Base-by-base conservation (phyloP, 35 echinoderm and acorn worm species). In the Heliocidaris erythrogramma region DNA sequence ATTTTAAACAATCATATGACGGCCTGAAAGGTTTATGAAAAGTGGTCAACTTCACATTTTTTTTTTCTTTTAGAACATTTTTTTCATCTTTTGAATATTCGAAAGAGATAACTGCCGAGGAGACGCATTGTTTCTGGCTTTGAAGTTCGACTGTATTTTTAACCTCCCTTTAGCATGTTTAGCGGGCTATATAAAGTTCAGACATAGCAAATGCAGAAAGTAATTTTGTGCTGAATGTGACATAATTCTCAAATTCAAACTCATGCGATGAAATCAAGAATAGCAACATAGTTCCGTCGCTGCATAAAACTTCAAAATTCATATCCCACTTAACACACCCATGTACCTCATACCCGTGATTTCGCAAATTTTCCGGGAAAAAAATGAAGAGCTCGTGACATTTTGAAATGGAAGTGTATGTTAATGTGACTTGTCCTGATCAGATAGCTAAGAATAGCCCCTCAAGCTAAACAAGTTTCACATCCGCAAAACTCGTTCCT, bases 371-470 rank as follows among this genome's bases (percentile, higher is more conserved):
- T 78, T 78, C 8, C 27, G 65, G 65, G 65, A n/a, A 78, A 78
- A 78, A 18, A 27, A 24, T 7, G 27, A 78, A 78, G n/a, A 78
- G 18, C 65, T 27, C 65, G 65, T 78, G 65, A 78, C 65, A 78
- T 78, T 69, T 78, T 78, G 65, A 78, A 78, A 78, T 78, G 65
- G 65, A 78, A 78, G 65, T 78, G 21, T 78, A 18, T 78, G 65
- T 78, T 78, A 78, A 78, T 78, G 65, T 78, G 17, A 18, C 65
- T n/a, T 27, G 65, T 78, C 65, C 65, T 27, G 65, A 78, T 78
- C 65, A 78, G 65, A 78, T 78, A 78, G 21, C 65, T n/a, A 78
- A 78, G 21, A 78, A 78, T 78, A 78, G 65, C 65, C 65, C 65
- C 65, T 78, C 27, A n/a, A 78, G 65, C 65, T 21, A 78, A n/a